A percentile compares a stretch with the other conserved stretches of the same genome.
Conservation (phyloP, 2,797 vertebrate genomes). For the Oreochromis grahami region DNA sequence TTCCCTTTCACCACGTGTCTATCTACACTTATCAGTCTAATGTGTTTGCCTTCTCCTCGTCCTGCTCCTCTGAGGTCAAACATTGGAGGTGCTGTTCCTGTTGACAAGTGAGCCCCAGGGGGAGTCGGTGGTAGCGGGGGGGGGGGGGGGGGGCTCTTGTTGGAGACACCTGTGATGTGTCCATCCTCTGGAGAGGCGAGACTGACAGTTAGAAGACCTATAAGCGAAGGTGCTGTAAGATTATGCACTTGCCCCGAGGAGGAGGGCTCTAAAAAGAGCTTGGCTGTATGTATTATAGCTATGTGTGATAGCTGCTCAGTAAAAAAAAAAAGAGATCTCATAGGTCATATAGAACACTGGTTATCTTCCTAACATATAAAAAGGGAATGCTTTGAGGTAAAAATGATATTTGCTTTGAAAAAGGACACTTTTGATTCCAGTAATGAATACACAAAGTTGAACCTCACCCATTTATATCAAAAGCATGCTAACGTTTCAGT, state of each 20-base stretch:
- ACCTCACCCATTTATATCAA: background rate
- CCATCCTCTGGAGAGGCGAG: conserved; percentile 50
- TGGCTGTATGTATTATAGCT: background rate
- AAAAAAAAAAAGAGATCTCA: background rate
- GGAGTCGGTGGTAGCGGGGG: conserved; percentile 4
- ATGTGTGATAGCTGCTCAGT: background rate
- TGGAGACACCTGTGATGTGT: conserved; percentile 48
- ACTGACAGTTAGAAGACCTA: conserved; percentile 56
- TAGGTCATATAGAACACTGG: background rate
- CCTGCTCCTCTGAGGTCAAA: conserved; percentile 31
- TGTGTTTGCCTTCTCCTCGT: background rate
- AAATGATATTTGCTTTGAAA: background rate
- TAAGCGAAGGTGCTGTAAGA: conserved; percentile 53
- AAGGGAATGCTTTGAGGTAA: background rate
- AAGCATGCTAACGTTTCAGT: background rate
- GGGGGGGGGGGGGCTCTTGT: background rate
- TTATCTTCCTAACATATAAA: background rate
- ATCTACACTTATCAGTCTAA: background rate
- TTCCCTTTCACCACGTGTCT: background rate
- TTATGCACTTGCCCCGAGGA: conserved; percentile 47
- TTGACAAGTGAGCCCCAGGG: conserved; percentile 54
- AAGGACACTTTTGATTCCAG: background rate
- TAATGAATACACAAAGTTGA: background rate
- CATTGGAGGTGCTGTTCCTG: conserved; percentile 35
- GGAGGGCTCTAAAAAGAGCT: background rate